Percentiles rank a stretch among this genome's conserved stretches.
These are phyloP conservation scores for Mythimna loreyi DNA, from an alignment of 2,888 invertebrate species.

Conservation along the genomic window DNA sequence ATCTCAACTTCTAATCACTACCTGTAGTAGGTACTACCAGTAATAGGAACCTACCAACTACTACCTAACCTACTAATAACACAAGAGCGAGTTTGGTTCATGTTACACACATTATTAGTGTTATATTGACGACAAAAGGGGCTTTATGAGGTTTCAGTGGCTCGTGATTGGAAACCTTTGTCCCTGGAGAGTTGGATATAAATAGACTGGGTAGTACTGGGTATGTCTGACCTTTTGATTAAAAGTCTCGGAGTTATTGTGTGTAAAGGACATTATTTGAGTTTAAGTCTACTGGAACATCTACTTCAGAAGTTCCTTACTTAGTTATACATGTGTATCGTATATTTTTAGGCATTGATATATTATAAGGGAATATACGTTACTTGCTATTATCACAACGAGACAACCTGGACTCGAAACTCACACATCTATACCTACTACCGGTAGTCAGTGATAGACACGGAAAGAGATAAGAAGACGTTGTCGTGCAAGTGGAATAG, in stretches of 20 bases:
- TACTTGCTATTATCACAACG: too few species aligned
- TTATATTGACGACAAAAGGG: constrained; percentile 44
- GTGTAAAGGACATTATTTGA: background rate
- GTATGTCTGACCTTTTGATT: constrained; percentile 6
- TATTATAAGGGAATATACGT: too few species aligned
- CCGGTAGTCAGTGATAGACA: too few species aligned
- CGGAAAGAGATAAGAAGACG: too few species aligned
- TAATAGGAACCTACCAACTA: background rate
- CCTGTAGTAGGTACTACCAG: background rate
- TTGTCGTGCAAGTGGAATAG: too few species aligned
- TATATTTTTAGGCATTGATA: too few species aligned
- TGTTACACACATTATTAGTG: constrained; percentile 24
- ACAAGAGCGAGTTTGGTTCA: constrained; percentile 3
- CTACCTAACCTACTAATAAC: too few species aligned
- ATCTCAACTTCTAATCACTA: constrained; percentile 23
- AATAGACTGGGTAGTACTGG: background rate
- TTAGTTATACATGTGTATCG: too few species aligned
- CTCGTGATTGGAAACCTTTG: constrained; percentile 37
- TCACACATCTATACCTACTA: too few species aligned
- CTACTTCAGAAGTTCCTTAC: too few species aligned
- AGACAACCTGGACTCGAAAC: too few species aligned
- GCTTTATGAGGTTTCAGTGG: constrained; percentile 31
- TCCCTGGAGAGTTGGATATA: background rate
- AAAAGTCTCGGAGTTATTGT: constrained; percentile 2
- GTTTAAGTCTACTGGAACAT: too few species aligned